Evolutionary conservation across 2,888 invertebrate genomes (phyloP).

Genomic region (Parnassius orleans): DNA sequence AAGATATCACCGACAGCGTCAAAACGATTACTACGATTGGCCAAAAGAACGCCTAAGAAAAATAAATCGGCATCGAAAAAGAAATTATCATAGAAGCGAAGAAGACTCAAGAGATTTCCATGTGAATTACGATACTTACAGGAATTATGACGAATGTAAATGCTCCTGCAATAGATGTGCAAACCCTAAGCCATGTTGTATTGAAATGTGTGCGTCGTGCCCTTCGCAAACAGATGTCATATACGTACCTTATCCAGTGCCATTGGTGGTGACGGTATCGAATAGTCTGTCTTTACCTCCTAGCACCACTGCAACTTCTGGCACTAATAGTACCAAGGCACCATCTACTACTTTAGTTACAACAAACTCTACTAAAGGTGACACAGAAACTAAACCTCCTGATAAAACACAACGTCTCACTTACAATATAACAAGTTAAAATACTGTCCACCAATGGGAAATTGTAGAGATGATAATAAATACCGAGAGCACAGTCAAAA

Average conservation of each 20-base stretch:
- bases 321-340: background rate
- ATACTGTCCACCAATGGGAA: slow-evolving; percentile 10
- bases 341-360: background rate
- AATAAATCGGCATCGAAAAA: slow-evolving; percentile 9
- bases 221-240: slow-evolving; percentile 14
- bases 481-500: background rate
- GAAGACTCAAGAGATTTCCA: background rate
- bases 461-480: slow-evolving; percentile 5
- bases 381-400: background rate
- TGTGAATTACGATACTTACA: background rate
- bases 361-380: background rate
- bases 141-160: slow-evolving; percentile 12
- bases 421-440: slow-evolving; percentile 3
- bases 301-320: background rate
- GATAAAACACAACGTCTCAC: slow-evolving; percentile 3
- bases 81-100: slow-evolving; percentile 6
- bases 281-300: background rate
- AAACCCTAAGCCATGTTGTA: slow-evolving; percentile 23
- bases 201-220: slow-evolving; percentile 15
- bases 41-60: slow-evolving; percentile 10
- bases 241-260: slow-evolving; percentile 31
- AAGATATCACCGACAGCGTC: background rate
- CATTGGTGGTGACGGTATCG: slow-evolving; percentile 13
- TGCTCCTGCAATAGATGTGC: slow-evolving; percentile 29
- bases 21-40: slow-evolving; percentile 7